Base-by-base conservation (phyloP, 35 echinoderm and acorn worm species). In the Anneissia japonica region DNA sequence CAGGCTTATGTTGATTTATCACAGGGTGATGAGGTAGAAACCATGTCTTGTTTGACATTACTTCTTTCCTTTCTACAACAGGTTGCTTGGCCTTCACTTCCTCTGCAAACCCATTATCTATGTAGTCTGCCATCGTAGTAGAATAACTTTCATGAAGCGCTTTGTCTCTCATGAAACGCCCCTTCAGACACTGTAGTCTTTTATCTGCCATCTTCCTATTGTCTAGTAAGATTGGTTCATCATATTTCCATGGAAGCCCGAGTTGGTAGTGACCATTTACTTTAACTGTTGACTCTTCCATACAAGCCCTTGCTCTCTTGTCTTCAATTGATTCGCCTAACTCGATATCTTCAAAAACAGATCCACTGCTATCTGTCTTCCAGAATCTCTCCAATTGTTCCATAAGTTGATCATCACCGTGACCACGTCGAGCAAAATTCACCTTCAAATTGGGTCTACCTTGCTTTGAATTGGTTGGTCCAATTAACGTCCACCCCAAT, bases 1-100 rank as follows among this genome's bases (percentile, higher is more conserved):
- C 82, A 3, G 92, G 83, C 79, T 91, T 91, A 19, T 86, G 40
- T 19, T 88, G 93, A 32, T 94, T 79, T 37, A 80, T 75, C 13
- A 94, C 93, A 31, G 72, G 35, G 29, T 91, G 88, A 38, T 94
- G 93, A 10, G 93, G 89, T 32, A 91, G 40, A 38, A 91, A 94
- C 88, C 85, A 91, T 10, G 11, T 13, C 26, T 56, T 56, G 46
- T 79, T 40, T 88, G 11, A 3, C 28, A 75, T 41, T 81, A 75
- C 32, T 87, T 85, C 38, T 87, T 38, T 41, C 29, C 46, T 26
- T 26, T 13, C 26, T 56, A 11, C 26, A 13, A 11, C 46, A 56
- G 11, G 11, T 26, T 13, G 11, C 26, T 56, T 13, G 11, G 26
- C 11, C 11, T 56, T 56, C 30, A 89, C 77, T 30, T 32, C 51